Evolutionary conservation across 2,113 vertebrate species (phyloP).

Genomic region (Burhinus oedicnemus): DNA sequence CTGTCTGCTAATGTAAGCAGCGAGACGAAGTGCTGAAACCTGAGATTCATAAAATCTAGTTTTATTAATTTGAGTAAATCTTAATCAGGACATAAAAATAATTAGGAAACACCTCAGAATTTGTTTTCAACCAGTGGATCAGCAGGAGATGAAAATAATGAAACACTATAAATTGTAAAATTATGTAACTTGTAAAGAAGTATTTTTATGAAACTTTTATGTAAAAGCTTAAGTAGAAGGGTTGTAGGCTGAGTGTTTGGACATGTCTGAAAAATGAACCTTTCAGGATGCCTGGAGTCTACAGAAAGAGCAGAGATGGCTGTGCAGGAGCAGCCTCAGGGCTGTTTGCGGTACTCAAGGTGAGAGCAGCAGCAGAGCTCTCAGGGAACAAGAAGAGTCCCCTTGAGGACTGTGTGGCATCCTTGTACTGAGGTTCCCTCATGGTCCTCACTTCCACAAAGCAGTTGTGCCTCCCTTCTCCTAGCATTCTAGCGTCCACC

Average conservation of each 20-base stretch:
- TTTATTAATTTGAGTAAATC: constrained; percentile 29
- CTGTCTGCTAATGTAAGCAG: not conserved
- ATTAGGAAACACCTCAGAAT: not conserved
- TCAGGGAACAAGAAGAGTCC: not conserved
- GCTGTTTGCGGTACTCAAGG: not conserved
- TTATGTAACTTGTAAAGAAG: not conserved
- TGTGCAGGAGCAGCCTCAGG: not conserved
- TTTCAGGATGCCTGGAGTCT: not conserved
- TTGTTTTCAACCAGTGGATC: not conserved
- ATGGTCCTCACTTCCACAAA: no score
- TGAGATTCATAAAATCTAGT: not conserved
- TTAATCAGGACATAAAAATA: not conserved
- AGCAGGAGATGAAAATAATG: not conserved
- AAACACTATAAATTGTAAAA: not conserved
- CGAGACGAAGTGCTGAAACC: constrained; percentile 6
- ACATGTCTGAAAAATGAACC: not conserved
- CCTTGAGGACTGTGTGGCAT: not conserved
- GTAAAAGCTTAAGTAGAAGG: not conserved
- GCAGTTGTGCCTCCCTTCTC: not conserved
- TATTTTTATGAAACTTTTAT: not conserved
- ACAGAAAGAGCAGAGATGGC: not conserved
- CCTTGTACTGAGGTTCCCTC: not conserved
- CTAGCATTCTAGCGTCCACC: not conserved
- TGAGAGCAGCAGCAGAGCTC: not conserved
- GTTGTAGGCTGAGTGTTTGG: not conserved